Evolutionary conservation across 2,113 vertebrate genomes (phyloP).

Genomic region (Numenius arquata): DNA sequence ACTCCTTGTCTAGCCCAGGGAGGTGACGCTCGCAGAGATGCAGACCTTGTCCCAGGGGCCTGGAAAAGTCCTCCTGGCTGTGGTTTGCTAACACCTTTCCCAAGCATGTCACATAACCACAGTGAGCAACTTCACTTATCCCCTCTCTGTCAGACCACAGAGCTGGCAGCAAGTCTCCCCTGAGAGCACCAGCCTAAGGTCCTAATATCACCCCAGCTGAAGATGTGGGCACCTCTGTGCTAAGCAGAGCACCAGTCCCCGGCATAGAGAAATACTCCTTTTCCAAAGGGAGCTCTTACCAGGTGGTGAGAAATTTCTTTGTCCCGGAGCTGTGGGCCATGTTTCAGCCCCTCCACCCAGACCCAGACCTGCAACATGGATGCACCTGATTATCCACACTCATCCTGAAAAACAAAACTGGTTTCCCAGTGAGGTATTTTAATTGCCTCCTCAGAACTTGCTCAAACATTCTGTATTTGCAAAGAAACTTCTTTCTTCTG

Average conservation of each 20-base stretch:
- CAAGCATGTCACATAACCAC: background rate
- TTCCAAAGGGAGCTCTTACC: background rate
- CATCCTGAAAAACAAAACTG: background rate
- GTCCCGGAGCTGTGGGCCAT: background rate
- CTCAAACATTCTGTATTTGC: background rate
- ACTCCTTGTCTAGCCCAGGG: background rate
- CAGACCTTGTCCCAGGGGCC: background rate
- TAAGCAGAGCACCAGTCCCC: background rate
- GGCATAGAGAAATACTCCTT: background rate
- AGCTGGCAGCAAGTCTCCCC: background rate
- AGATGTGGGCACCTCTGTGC: background rate
- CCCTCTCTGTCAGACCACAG: background rate
- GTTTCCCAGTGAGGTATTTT: background rate
- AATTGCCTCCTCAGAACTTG: background rate
- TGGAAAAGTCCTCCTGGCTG: background rate
- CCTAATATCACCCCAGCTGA: background rate
- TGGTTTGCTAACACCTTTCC: background rate
- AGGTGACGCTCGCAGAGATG: background rate
- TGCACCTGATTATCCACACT: background rate
- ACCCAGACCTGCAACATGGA: background rate
- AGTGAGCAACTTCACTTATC: background rate
- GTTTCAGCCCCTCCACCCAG: background rate
- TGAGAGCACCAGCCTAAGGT: background rate
- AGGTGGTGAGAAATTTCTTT: background rate
- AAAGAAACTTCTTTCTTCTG: background rate